phyloP scores from a whole-genome alignment of 2,888 invertebrate genomes.

The Galerucella nymphaeae region DNA sequence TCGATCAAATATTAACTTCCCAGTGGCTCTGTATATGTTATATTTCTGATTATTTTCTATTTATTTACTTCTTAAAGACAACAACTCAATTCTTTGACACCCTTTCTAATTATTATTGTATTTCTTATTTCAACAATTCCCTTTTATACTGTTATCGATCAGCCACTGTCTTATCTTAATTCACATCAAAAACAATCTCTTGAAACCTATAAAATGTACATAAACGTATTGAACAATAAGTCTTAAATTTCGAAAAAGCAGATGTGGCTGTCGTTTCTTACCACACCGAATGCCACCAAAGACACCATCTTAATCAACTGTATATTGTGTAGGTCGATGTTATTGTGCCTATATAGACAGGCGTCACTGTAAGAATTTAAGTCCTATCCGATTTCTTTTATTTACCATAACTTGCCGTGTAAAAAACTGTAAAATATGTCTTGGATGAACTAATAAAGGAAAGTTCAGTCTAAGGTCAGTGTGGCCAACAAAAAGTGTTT shows the following conservation, averaged over 20 bases:
- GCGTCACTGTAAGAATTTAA: not conserved
- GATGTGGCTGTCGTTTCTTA: conserved; percentile 22
- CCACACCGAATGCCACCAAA: conserved; percentile 30
- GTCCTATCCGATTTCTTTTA: conserved; percentile 17
- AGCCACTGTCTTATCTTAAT: conserved; percentile 10
- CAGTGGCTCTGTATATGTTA: too few species aligned
- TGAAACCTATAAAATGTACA: conserved; percentile 22
- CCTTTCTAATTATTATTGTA: not conserved
- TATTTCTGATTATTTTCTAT: too few species aligned
- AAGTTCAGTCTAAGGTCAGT: too few species aligned
- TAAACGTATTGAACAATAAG: conserved; percentile 37
- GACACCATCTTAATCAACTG: conserved; percentile 36
- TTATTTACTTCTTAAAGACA: too few species aligned
- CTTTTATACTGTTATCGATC: not conserved
- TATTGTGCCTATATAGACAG: conserved; percentile 15
- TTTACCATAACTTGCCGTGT: too few species aligned
- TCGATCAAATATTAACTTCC: too few species aligned
- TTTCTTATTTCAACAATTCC: too few species aligned
- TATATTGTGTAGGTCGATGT: conserved; percentile 35
- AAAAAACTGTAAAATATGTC: too few species aligned
- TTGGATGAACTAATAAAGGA: too few species aligned
- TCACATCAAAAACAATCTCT: conserved; percentile 9
- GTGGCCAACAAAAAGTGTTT: too few species aligned
- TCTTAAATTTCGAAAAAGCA: conserved; percentile 35
- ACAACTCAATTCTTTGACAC: too few species aligned